phyloP scores from a whole-genome alignment of 2,888 invertebrate genomes.

The Drosophila cracens region DNA sequence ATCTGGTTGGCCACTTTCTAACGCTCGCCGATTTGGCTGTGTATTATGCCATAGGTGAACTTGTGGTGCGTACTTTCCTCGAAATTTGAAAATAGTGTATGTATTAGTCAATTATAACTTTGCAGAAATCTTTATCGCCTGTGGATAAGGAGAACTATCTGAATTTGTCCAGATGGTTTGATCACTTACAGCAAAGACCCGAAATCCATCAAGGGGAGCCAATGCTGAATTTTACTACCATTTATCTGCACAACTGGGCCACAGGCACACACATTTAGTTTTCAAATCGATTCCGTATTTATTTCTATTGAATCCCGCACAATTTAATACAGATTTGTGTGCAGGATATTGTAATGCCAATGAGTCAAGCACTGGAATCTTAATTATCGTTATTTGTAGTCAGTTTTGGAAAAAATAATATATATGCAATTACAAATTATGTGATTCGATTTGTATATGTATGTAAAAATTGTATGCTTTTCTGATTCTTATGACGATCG shows the following conservation, averaged over 20 bases:
- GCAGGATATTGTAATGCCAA: conserved; percentile 61
- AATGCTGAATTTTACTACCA: conserved; percentile 83
- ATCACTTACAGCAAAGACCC: conserved; percentile 90
- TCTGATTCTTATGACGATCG: conserved; percentile 29
- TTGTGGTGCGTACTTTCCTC: conserved; percentile 87
- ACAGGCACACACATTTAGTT: conserved; percentile 83
- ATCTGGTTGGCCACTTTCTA: conserved; percentile 86
- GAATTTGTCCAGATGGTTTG: conserved; percentile 91
- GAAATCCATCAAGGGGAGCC: conserved; percentile 86
- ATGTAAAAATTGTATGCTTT: conserved; percentile 25
- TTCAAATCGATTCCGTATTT: conserved; percentile 50
- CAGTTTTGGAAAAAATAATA: conserved; percentile 45
- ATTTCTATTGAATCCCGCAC: conserved; percentile 67
- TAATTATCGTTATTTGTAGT: conserved; percentile 54
- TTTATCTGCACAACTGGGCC: conserved; percentile 84
- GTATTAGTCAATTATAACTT: neutral
- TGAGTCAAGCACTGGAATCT: conserved; percentile 63
- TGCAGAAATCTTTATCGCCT: conserved; percentile 87
- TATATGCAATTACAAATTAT: conserved; percentile 54
- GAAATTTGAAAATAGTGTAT: neutral
- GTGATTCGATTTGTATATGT: conserved; percentile 39
- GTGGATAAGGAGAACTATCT: conserved; percentile 89
- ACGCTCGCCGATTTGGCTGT: conserved; percentile 90
- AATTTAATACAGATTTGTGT: conserved; percentile 21
- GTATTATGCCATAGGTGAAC: conserved; percentile 88